Evolutionary conservation across 2,797 vertebrate genomes (phyloP), one percentile per base, ranked within the genome.

Genomic region (Podarcis lilfordi): DNA sequence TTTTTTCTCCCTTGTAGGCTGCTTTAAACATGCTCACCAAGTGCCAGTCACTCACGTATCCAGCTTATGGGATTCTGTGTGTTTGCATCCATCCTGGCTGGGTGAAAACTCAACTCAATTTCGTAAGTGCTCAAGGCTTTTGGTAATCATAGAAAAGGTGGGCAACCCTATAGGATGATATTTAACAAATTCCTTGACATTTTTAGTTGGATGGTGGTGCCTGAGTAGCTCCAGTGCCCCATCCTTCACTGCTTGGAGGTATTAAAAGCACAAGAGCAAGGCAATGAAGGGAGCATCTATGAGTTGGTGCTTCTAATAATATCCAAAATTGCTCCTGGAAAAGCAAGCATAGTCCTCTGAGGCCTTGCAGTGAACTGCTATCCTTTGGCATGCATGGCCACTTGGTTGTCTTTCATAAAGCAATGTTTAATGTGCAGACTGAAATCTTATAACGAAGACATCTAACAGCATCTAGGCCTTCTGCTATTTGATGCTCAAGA

Each of bases 81-180:
- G 0, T 45, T 0, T 64, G 82, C 68, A n/a, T 95, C 15, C 90
- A 94, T 80, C 94, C 95, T 0, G 92, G 95, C 23, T 96, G 94
- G 93, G 94, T 95, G 13, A 90, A 91, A 29, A 94, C 95, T 0
- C n/a, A 81, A 27, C 45, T 89, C 8, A n/a, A 1, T 0, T 5
- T 0, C 8, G 66, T 27, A 29, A 69, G 27, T 69, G 66, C 21
- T 69, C 61, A 64, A 7, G 21, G 6, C 1, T 19, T 64, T 23
- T 64, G 21, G 61, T 23, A 64, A 23, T 19, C 17, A 7, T 19
- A 21, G 21, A 69, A 69, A 27, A 69, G 27, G 68, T 23, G 25
- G 29, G 3, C 2, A 69, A 27, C 9, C 7, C 27, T 69, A 10
- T 27, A n/a, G 9, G 27, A 50, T 13, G 50, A 50, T 50, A 13